Evolutionary conservation across 2,113 vertebrate species (phyloP).

Genomic region (Madoqua kirkii): DNA sequence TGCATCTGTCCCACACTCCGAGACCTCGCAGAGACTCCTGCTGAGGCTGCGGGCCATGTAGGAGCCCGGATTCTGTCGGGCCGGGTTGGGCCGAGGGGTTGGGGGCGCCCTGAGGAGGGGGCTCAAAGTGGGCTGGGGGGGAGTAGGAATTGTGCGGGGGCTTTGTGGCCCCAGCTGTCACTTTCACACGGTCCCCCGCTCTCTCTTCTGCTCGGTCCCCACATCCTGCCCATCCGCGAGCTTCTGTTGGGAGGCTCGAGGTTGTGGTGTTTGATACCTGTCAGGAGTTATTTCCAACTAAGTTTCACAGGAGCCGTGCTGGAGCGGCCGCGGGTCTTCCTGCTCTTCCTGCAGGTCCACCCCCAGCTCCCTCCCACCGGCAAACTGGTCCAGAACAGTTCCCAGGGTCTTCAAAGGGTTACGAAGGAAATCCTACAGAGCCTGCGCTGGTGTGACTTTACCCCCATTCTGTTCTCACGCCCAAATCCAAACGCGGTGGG

Average conservation of each 20-base stretch:
- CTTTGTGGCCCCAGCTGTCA: background rate
- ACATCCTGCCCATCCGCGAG: background rate
- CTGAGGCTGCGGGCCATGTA: background rate
- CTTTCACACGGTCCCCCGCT: background rate
- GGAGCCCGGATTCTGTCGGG: accelerated
- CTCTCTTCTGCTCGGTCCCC: background rate
- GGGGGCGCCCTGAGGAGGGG: no score
- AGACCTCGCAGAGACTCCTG: background rate
- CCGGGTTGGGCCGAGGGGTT: accelerated
- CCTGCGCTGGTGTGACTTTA: background rate
- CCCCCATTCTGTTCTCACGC: background rate
- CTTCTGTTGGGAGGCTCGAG: background rate
- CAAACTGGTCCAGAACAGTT: background rate
- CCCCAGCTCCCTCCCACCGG: background rate
- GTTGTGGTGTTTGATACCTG: background rate
- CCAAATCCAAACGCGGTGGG: background rate
- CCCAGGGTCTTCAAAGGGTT: background rate
- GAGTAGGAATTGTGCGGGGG: background rate
- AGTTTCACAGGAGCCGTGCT: constrained; percentile 36
- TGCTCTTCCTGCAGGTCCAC: background rate
- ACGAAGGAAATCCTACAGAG: background rate
- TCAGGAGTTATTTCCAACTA: constrained; percentile 52
- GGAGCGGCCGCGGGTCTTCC: background rate
- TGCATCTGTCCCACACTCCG: background rate
- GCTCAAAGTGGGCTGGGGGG: background rate